Evolutionary conservation across 2,797 vertebrate genomes (phyloP).

Genomic region (Thamnophis elegans): DNA sequence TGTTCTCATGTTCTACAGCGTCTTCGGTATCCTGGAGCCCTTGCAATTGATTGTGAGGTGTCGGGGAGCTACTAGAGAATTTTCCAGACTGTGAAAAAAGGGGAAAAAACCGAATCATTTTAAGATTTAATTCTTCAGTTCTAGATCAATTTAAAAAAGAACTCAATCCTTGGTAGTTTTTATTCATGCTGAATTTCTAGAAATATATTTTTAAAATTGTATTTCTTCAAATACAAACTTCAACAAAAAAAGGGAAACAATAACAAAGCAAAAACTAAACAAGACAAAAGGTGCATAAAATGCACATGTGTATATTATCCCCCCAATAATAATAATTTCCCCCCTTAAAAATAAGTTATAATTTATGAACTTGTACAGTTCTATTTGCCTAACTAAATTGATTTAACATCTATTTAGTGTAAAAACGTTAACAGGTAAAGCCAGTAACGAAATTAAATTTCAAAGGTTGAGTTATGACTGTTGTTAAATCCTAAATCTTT

Average conservation of each 20-base stretch:
- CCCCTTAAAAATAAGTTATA: neutral
- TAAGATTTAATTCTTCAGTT: neutral
- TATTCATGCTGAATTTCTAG: neutral
- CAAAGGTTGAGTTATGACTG: neutral
- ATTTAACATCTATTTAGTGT: neutral
- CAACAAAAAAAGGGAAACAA: neutral
- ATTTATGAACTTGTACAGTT: neutral
- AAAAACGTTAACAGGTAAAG: neutral
- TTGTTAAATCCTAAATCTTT: neutral
- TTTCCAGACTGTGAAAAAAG: conserved; percentile 82
- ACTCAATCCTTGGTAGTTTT: neutral
- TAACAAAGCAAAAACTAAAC: neutral
- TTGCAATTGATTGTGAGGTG: conserved; percentile 71
- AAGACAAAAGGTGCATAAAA: neutral
- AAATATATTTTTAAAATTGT: neutral
- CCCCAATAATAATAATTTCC: neutral
- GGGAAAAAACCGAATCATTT: neutral
- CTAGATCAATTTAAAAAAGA: neutral
- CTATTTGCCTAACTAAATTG: neutral
- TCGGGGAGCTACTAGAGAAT: conserved; percentile 77
- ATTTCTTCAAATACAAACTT: neutral
- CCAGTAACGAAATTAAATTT: neutral
- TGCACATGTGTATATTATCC: neutral
- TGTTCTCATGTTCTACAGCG: conserved; percentile 90
- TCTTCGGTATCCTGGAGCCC: conserved; percentile 86